Evolutionary conservation across 1,140 invertebrate species (phyloP), one percentile per base, ranked within the genome.

Genomic region (Atta colombica): DNA sequence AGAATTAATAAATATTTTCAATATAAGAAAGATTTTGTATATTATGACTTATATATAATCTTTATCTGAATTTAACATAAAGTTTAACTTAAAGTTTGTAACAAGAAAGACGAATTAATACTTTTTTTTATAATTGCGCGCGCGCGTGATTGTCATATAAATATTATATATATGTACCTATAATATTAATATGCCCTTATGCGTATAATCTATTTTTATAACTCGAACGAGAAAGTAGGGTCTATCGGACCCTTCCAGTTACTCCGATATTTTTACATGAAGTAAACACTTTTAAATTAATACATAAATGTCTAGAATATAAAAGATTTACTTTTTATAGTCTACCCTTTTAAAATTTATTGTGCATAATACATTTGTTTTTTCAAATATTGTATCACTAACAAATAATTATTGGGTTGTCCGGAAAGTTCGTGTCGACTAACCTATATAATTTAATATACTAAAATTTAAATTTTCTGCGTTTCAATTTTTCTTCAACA

Each of bases 161-260:
- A 69, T 81, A 14, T 68, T 68, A 16, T 49, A 16, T 18, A n/a
- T 18, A n/a, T 12, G 10, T 14, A 31, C 18, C 39, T 45, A 39
- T 55, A 53, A 35, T 58, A 55, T 81, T 69, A 81, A 58, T 25
- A 25, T 25, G 25, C 77, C 31, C 63, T 81, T 81, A 55, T 58
- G 10, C 5, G 31, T 21, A 18, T 58, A 58, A 81, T 45, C 63
- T 81, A 81, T 81, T 81, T 69, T 81, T 69, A 31, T 81, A 81
- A 69, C 49, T 68, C 31, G 77, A 8, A 55, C 63, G 16, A 28
- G 77, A 21, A 55, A 55, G 49, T 69, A 60, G n/a, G 21, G 12
- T 81, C 7, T 53, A 39, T 69, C 49, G 28, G 60, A 78, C 65
- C 45, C n/a, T 39, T 66, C 8, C 16, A 55, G 28, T 25, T 81